Conservation (phyloP, 2,888 invertebrate species). For the Hofmannophila pseudospretella region DNA sequence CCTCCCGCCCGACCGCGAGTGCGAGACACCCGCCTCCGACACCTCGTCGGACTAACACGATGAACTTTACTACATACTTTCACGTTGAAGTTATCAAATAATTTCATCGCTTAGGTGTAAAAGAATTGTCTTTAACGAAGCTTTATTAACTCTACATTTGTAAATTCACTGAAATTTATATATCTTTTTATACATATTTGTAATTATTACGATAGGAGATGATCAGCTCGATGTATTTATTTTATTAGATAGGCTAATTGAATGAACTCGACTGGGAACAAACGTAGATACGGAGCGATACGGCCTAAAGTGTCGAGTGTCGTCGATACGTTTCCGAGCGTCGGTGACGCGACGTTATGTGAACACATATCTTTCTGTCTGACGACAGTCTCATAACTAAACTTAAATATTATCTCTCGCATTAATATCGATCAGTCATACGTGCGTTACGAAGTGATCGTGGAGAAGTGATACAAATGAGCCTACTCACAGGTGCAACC, state of each 20-base stretch:
- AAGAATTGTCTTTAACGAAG: constrained; percentile 72
- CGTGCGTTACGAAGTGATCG: constrained; percentile 35
- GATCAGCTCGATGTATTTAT: constrained; percentile 70
- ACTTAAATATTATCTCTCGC: constrained; percentile 33
- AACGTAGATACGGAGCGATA: constrained; percentile 55
- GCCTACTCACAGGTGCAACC: constrained; percentile 36
- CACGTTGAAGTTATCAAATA: constrained; percentile 74
- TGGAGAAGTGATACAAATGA: constrained; percentile 34
- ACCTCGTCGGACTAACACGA: constrained; percentile 23
- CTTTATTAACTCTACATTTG: constrained; percentile 77
- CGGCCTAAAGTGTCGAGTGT: constrained; percentile 59
- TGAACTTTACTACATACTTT: constrained; percentile 61
- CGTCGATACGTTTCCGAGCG: constrained; percentile 25
- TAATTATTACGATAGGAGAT: constrained; percentile 58
- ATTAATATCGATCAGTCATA: constrained; percentile 36
- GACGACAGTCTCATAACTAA: constrained; percentile 35
- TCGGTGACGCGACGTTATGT: constrained; percentile 28
- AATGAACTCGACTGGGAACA: constrained; percentile 72
- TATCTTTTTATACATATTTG: constrained; percentile 77
- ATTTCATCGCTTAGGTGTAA: constrained; percentile 72
- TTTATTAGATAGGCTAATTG: constrained; percentile 69
- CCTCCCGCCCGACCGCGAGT: constrained; percentile 18
- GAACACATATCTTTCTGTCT: constrained; percentile 60
- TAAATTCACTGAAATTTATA: constrained; percentile 75
- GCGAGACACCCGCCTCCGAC: constrained; percentile 17